Evolutionary conservation across 2,888 invertebrate species (phyloP), one percentile per base, ranked within the genome.

Genomic region (Galerucella calmariensis): DNA sequence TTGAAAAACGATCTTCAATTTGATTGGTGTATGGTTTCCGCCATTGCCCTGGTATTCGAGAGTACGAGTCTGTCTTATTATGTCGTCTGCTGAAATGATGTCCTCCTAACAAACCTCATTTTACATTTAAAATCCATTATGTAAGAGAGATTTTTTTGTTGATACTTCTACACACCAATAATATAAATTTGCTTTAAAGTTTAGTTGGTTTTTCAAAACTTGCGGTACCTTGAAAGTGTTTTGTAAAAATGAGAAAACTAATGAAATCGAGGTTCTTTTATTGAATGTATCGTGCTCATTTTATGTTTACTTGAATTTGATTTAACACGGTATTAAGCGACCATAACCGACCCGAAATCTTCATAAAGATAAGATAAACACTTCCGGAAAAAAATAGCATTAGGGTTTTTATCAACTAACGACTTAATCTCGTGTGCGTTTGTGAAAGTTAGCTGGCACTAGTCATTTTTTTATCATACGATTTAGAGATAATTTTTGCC

Each of bases 401-500:
- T 24, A 41, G 24, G 44, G 56, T 56, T 46, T 27, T 74, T 74
- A 74, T 74, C 74, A 67, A 65, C 56, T 74, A 74, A 74, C 51
- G 70, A 74, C 74, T 74, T 74, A 70, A 70, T 67, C 67, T 69
- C 70, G 69, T 74, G 74, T 62, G 62, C 51, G 66, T 59, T 20
- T 69, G 46, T 46, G 35, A n/a, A 69, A 27, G 46, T n/a, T 58
- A 62, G 62, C 14, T 48, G 53, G 48, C 16, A 51, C 11, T 69
- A 69, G 69, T 62, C 69, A 62, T 69, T 69, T 56, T 48, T 48
- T 48, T 48, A 48, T 48, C 14, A 14, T 48, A 11, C 48, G 14
- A 48, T 4, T 14, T 14, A 48, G 14, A 48, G 2, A 48, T 46
- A 48, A 48, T 48, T 41, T 8, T 8, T 6, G 8, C 35, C 1